phyloP scores from a whole-genome alignment of 2,888 invertebrate genomes.

The Entomobrya multifasciata region DNA sequence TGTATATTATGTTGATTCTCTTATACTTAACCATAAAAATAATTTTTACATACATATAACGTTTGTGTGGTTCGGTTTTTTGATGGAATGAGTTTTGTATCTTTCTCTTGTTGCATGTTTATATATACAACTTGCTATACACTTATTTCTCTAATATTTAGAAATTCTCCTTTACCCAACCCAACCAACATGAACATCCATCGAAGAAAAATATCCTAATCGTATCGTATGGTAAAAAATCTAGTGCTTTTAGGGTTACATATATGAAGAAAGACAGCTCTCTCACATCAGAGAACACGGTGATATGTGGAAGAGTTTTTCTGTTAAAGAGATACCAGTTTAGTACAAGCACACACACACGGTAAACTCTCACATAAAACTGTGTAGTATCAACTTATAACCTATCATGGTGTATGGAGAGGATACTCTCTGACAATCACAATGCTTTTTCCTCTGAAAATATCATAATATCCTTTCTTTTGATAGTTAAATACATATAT shows the following conservation, averaged over 20 bases:
- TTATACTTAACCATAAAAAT: too few species aligned
- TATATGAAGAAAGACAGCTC: neutral
- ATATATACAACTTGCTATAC: neutral
- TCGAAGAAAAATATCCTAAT: constrained; percentile 13
- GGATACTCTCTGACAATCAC: constrained; percentile 24
- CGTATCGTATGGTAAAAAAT: constrained; percentile 19
- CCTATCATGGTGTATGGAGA: neutral
- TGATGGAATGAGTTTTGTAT: constrained; percentile 36
- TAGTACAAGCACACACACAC: neutral
- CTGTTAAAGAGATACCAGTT: too few species aligned
- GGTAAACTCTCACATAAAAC: neutral
- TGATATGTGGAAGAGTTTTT: too few species aligned
- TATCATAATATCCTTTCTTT: constrained; percentile 37
- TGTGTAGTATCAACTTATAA: neutral
- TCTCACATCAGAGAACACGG: too few species aligned
- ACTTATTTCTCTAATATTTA: neutral
- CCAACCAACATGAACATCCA: constrained; percentile 4
- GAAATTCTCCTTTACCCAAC: neutral
- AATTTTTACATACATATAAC: too few species aligned
- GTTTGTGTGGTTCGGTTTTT: too few species aligned
- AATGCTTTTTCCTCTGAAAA: constrained; percentile 33
- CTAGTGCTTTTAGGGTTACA: constrained; percentile 1
- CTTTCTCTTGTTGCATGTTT: constrained; percentile 33
- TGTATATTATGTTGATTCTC: neutral
- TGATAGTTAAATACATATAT: neutral